Conservation (phyloP, 2,888 invertebrate species). For the Agrypnus murinus region DNA sequence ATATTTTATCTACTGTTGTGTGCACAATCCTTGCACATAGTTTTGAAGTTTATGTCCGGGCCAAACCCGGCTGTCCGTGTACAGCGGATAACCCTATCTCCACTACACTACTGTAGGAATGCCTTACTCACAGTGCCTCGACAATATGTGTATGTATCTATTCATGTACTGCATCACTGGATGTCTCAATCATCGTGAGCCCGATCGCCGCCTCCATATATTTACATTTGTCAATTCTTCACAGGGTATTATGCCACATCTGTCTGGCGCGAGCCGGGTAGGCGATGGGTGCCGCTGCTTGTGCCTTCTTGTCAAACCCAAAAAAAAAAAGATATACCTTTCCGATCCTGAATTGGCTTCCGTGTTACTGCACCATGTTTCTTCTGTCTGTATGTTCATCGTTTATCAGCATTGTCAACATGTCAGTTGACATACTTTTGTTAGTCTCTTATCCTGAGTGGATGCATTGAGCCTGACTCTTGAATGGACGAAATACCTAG, state of each 20-base stretch:
- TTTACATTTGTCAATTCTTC: slow-evolving; percentile 57
- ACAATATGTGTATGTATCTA: slow-evolving; percentile 71
- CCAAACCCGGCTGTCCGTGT: slow-evolving; percentile 64
- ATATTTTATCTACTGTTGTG: slow-evolving; percentile 73
- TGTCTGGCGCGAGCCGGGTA: slow-evolving; percentile 47
- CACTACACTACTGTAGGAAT: slow-evolving; percentile 84
- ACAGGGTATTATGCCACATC: slow-evolving; percentile 58
- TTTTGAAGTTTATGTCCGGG: slow-evolving; percentile 67
- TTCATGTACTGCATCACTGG: slow-evolving; percentile 70
- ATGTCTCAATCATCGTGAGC: slow-evolving; percentile 68
- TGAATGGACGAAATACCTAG: slow-evolving; percentile 70
- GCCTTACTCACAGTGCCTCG: slow-evolving; percentile 90
- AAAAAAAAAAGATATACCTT: slow-evolving; percentile 58
- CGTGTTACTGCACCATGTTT: slow-evolving; percentile 68
- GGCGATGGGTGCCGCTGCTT: slow-evolving; percentile 66
- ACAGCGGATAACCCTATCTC: slow-evolving; percentile 71
- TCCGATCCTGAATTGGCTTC: slow-evolving; percentile 64
- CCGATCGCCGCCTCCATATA: slow-evolving; percentile 62
- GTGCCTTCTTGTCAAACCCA: slow-evolving; percentile 67
- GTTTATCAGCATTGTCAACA: slow-evolving; percentile 59
- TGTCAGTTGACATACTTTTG: slow-evolving; percentile 64
- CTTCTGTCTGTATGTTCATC: slow-evolving; percentile 62
- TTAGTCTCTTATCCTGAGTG: slow-evolving; percentile 62
- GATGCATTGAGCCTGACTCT: slow-evolving; percentile 62
- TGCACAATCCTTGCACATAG: slow-evolving; percentile 72